phyloP scores from a whole-genome alignment of 2,797 vertebrate genomes.

The Xerus rutilus region DNA sequence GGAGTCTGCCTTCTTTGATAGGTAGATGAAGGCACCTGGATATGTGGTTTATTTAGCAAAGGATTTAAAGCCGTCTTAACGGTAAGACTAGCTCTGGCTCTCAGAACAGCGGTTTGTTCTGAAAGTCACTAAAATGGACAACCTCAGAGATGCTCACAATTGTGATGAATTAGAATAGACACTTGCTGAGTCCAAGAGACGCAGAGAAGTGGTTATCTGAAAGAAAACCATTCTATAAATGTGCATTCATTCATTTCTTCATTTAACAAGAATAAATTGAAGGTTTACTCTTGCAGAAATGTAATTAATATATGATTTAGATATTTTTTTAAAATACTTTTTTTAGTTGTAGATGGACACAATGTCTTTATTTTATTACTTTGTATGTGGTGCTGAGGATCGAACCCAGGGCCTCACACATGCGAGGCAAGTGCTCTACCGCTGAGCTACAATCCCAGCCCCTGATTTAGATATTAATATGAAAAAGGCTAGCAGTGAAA shows the following conservation, averaged over 20 bases:
- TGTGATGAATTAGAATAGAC: background rate
- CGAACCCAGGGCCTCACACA: too few relatives aligned
- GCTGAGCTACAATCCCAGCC: too few relatives aligned
- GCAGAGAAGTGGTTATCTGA: background rate
- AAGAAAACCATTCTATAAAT: conserved; percentile 41
- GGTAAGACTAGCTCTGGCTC: background rate
- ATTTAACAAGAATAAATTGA: conserved; percentile 44
- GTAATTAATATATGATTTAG: conserved; percentile 34
- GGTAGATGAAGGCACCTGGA: background rate
- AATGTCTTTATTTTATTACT: too few relatives aligned
- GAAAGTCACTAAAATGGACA: background rate
- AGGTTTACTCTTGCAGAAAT: conserved; percentile 26
- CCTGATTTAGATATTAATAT: conserved; percentile 45
- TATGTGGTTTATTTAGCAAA: background rate
- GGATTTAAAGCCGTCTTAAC: background rate
- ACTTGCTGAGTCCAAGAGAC: background rate
- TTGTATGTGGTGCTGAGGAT: too few relatives aligned
- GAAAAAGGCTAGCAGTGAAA: conserved; percentile 11
- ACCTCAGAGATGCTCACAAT: background rate
- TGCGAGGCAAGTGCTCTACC: too few relatives aligned
- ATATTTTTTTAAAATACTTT: too few relatives aligned
- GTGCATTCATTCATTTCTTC: conserved; percentile 25
- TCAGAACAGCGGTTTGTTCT: background rate
- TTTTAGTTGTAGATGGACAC: too few relatives aligned
- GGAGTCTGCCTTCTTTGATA: background rate